Evolutionary conservation across 2,113 vertebrate species (phyloP).

Genomic region (Octodon degus): DNA sequence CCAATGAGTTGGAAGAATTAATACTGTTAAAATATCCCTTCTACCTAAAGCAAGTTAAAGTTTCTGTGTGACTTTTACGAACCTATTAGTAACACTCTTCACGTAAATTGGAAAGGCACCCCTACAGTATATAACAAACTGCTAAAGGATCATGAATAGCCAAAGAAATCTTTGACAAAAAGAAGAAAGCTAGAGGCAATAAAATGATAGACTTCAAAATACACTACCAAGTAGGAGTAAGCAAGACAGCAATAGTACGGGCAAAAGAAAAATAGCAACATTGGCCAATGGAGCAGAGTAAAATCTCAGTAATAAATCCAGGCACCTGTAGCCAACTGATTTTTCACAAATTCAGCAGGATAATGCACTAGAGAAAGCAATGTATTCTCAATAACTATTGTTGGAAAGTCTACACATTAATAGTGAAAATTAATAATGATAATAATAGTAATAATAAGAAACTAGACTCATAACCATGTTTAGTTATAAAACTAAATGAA

Average conservation of each 20-base stretch:
- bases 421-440: not conserved
- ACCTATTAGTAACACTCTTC: not conserved
- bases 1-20: not conserved
- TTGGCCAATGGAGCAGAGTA: not conserved
- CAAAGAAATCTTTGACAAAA: not conserved
- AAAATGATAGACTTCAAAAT: not conserved
- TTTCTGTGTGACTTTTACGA: not conserved
- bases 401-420: not conserved
- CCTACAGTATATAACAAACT: not conserved
- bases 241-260: too few species aligned
- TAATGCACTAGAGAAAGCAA: not conserved
- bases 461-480: not conserved
- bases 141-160: not conserved
- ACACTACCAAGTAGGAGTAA: not conserved
- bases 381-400: not conserved
- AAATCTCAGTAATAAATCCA: not conserved
- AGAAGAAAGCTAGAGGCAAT: not conserved
- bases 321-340: not conserved
- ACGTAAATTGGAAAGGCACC: not conserved
- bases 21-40: not conserved
- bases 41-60: not conserved
- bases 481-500: not conserved
- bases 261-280: not conserved
- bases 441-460: not conserved
- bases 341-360: not conserved